These are phyloP conservation scores for Hozukius guyotensis DNA, from an alignment of 2,797 vertebrate genomes.

Conservation along the genomic window DNA sequence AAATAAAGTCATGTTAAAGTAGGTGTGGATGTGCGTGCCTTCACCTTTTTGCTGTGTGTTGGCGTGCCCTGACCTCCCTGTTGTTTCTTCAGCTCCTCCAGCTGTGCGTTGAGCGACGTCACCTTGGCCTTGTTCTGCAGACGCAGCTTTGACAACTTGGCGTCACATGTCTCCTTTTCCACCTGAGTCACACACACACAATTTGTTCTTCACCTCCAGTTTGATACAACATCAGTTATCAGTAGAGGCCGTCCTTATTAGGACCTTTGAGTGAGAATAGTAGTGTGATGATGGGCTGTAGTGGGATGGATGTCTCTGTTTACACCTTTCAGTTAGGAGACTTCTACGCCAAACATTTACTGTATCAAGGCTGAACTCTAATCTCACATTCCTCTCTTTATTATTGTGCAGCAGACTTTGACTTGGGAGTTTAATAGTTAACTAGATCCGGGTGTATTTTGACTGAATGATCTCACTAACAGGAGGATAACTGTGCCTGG, in stretches of 20 bases:
- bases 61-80: conserved; percentile 73
- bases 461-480: neutral
- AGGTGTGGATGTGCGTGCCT: neutral
- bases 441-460: neutral
- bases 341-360: neutral
- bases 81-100: conserved; percentile 89
- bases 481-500: neutral
- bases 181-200: conserved; percentile 68
- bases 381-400: conserved; percentile 43
- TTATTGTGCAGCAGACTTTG: conserved; percentile 9
- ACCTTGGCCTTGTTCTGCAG: conserved; percentile 93
- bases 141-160: conserved; percentile 89
- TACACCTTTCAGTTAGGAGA: neutral
- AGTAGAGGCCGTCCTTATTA: neutral
- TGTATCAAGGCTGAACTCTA: neutral
- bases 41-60: conserved; percentile 83
- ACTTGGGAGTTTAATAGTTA: conserved; percentile 39
- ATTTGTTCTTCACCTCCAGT: neutral
- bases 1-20: neutral
- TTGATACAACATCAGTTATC: neutral
- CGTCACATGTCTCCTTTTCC: conserved; percentile 87
- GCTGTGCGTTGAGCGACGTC: conserved; percentile 85
- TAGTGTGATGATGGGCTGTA: neutral
- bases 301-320: neutral
- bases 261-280: neutral